phyloP scores from a whole-genome alignment of 2,888 invertebrate species.

The Cordilura impudica region DNA sequence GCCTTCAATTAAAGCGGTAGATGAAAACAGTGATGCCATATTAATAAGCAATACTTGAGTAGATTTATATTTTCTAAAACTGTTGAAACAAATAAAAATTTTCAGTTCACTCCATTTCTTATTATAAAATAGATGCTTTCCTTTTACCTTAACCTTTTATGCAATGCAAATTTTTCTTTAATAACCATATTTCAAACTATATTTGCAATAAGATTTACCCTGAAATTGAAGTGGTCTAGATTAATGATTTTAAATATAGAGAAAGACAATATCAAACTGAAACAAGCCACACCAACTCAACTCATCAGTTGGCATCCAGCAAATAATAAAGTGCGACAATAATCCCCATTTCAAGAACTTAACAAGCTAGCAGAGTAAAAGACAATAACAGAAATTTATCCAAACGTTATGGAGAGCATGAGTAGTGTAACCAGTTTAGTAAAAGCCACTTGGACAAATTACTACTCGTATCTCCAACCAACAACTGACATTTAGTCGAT shows the following conservation, averaged over 20 bases:
- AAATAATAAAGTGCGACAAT: constrained; percentile 32
- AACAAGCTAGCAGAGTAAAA: neutral
- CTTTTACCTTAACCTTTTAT: no score
- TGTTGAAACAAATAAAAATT: neutral
- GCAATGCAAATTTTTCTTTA: neutral
- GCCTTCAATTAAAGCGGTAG: no score
- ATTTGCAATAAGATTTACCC: neutral
- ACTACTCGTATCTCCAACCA: neutral
- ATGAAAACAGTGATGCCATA: no score
- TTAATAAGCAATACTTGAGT: no score
- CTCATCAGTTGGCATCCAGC: constrained; percentile 59
- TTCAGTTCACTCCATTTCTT: neutral
- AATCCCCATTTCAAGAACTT: constrained; percentile 6
- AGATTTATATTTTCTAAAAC: no score
- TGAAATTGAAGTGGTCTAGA: neutral
- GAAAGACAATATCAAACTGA: neutral
- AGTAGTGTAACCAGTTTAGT: neutral
- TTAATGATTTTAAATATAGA: neutral
- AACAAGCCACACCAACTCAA: constrained; percentile 45
- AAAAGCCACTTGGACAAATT: constrained; percentile 3
- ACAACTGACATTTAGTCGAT: constrained; percentile 47
- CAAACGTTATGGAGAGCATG: neutral
- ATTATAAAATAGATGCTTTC: neutral
- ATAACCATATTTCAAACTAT: neutral
- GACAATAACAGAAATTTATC: neutral